Base-by-base conservation (phyloP, 1,140 invertebrate genomes). In the Carcinoscorpius rotundicauda region DNA sequence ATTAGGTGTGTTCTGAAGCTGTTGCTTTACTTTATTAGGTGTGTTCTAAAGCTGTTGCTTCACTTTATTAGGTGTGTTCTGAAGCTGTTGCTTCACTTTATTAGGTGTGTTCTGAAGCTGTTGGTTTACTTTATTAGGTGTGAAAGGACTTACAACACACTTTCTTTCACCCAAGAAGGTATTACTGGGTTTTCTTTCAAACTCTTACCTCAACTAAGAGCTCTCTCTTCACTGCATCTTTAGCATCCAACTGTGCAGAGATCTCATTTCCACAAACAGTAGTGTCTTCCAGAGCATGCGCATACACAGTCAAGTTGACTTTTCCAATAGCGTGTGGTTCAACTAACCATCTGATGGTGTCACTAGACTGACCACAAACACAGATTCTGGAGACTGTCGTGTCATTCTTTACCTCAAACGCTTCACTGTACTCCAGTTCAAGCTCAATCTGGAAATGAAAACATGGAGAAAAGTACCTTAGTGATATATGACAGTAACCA, bases 311-410 rank as follows among this genome's bases (percentile, higher is more conserved):
- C 29, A 29, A 29, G 64, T 84, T 84, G 2, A 84, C 76, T 10
- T 80, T 73, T 4, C 84, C 84, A 0, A 85, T 72, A 3, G 75
- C 68, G 5, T 71, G 75, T 3, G 82, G 80, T 59, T 75, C 76
- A 3, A 85, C 70, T 6, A 75, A 71, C 71, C 80, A 85, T 60
- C 29, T 29, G 6, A 52, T 49, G 11, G 58, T 56, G 4, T 77
- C 72, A 48, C 76, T 82, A 66, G 78, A 49, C 4, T 57, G 57
- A 0, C 64, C 67, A 52, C 67, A 68, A 8, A 68, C 64, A 10
- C 67, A 68, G 6, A 66, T 29, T 3, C 52, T 63, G 29, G 60
- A 50, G 6, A n/a, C 55, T 3, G 48, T 6, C n/a, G 29, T 49
- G n/a, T 70, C 65, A 6, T 64, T 68, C 52, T 76, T 68, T 5